Percentiles rank a stretch among this genome's conserved stretches.
Conservation (phyloP, 2,797 vertebrate species). For the Gymnoscopelus braueri region DNA sequence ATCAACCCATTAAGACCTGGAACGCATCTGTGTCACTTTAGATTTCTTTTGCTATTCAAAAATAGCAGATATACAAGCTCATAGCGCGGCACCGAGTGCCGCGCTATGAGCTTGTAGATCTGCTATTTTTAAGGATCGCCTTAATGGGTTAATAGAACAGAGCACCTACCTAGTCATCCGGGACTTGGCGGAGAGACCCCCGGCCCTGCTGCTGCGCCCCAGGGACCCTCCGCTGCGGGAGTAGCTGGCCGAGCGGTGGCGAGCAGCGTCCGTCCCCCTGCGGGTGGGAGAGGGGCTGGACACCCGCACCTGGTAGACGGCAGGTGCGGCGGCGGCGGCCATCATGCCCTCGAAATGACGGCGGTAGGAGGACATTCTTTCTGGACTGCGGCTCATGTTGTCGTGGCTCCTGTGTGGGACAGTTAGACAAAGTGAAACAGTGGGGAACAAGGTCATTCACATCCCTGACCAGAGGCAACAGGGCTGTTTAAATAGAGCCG, state of each 20-base stretch:
- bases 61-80: too few relatives aligned
- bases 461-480: too few relatives aligned
- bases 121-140: too few relatives aligned
- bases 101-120: too few relatives aligned
- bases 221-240: constrained; percentile 48
- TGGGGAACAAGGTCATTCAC: too few relatives aligned
- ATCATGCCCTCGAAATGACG: constrained; percentile 75
- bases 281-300: constrained; percentile 78
- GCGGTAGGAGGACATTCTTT: constrained; percentile 84
- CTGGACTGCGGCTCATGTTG: constrained; percentile 81
- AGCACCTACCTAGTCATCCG: constrained; percentile 71
- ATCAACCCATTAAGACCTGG: too few relatives aligned
- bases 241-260: constrained; percentile 76
- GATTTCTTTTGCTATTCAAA: too few relatives aligned
- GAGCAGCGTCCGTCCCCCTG: constrained; percentile 34
- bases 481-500: background rate
- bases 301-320: constrained; percentile 58
- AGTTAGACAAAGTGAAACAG: too few relatives aligned
- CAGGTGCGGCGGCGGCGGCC: constrained; percentile 38
- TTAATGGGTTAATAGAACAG: background rate
- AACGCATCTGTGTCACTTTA: too few relatives aligned
- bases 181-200: constrained; percentile 62
- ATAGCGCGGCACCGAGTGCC: too few relatives aligned
- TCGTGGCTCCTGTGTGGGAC: background rate
- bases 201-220: constrained; percentile 42